Evolutionary conservation across 1,140 invertebrate species (phyloP), one percentile per base, ranked within the genome.

Genomic region (Drosophila kurseongensis): DNA sequence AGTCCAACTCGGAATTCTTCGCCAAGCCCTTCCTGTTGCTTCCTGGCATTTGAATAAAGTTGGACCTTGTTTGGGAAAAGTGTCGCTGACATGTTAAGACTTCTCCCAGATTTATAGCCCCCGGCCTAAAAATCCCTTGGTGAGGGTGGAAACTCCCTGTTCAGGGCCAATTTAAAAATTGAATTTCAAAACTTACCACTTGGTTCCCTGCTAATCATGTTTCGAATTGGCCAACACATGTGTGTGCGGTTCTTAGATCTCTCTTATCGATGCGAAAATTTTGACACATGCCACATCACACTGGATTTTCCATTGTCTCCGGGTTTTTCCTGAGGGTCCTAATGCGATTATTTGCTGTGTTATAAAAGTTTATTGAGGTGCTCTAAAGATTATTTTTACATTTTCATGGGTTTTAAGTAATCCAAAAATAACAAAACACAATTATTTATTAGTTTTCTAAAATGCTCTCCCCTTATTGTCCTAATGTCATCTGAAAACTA

Each of bases 1-100:
- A 75, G 72, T 57, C 71, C 59, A 51, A 75, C 59, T 69, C 47
- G 9, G 16, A 56, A 29, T 52, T 35, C 23, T 27, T 73, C 42
- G n/a, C 27, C 38, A 57, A 41, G 38, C 35, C 58, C 58, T 85
- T 82, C 75, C 83, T 88, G 83, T 89, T 86, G 84, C 83, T 79
- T 89, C 32, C 38, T 57, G 73, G 27, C 73, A 86, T 85, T 86
- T 85, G 78, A 86, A 85, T 85, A 85, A 86, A 85, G 68, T 86
- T 75, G 62, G 55, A 74, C 50, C 58, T 67, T 77, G 78, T 73
- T 77, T 36, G 57, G 42, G 55, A 52, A 81, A 86, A 85, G 81
- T 86, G 80, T 63, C 83, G 84, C 65, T 89, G 84, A 88, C 84
- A 88, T 84, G 76, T 47, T 88, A 88, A 88, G 84, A 84, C 76